These are phyloP conservation scores for Cataglyphis livida DNA, from an alignment of 2,888 invertebrate genomes.

Conservation along the genomic window DNA sequence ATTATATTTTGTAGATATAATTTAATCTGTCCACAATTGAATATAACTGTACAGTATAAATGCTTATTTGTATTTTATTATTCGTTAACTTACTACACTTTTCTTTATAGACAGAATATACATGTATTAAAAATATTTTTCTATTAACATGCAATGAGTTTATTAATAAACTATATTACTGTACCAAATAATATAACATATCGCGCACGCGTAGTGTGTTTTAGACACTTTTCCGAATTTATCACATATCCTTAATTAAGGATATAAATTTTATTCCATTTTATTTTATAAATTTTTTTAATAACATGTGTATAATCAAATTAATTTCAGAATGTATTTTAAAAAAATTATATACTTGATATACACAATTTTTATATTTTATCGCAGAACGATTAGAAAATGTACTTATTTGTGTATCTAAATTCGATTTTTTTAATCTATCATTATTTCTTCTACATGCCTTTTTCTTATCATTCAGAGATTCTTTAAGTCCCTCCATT, in stretches of 20 bases:
- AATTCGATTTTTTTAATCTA: not conserved
- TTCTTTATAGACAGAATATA: not conserved
- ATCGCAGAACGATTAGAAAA: not conserved
- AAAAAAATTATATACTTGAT: not conserved
- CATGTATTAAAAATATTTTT: constrained; percentile 1
- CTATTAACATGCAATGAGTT: constrained; percentile 6
- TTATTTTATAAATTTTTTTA: not conserved
- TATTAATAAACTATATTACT: constrained; percentile 26
- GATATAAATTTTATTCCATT: not conserved
- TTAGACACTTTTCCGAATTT: not conserved
- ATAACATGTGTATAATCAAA: not conserved
- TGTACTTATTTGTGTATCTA: not conserved
- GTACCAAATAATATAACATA: constrained; percentile 21
- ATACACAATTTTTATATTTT: not conserved
- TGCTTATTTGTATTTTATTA: constrained; percentile 13
- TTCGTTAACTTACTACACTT: constrained; percentile 10
- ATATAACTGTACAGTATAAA: constrained; percentile 34
- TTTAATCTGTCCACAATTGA: constrained; percentile 3
- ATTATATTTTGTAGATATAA: constrained; percentile 5
- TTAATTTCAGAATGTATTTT: constrained; percentile 4
- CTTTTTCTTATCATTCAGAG: not conserved
- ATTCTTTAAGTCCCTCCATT: not conserved
- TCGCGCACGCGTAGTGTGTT: not conserved
- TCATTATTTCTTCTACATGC: not conserved
- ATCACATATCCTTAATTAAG: not conserved